Conservation (phyloP, 2,113 vertebrate genomes). For the Anas platyrhynchos region DNA sequence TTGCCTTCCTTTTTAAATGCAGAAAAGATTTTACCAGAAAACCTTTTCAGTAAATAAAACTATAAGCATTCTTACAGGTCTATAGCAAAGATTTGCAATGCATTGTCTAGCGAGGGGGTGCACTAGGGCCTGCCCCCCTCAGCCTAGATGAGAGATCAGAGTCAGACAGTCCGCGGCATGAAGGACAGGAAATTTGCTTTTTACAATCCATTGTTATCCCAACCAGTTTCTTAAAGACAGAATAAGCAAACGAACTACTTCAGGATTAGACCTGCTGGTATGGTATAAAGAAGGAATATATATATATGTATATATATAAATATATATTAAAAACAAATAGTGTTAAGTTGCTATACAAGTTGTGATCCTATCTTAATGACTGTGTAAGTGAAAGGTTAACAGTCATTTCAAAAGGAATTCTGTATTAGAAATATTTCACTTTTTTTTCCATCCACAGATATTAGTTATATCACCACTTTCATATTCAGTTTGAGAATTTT, state of each 20-base stretch:
- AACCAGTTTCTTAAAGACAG: not conserved
- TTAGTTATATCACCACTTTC: not conserved
- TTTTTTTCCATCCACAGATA: not conserved
- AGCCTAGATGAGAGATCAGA: not conserved
- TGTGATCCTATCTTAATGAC: not conserved
- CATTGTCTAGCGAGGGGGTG: accelerated
- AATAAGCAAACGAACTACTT: not conserved
- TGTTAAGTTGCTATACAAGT: not conserved
- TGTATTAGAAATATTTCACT: not conserved
- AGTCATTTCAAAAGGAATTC: not conserved
- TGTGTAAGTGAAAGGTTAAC: not conserved
- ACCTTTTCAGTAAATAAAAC: not conserved
- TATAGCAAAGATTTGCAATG: not conserved
- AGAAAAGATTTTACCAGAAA: not conserved
- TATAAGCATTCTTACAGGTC: not conserved
- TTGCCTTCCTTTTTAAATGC: not conserved
- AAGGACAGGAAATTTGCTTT: conserved; percentile 3
- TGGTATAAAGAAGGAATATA: not conserved
- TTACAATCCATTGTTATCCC: conserved; percentile 3
- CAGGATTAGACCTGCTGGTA: not conserved
- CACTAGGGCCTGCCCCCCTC: not conserved
- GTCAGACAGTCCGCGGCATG: not conserved
- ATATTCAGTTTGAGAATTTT: not conserved
- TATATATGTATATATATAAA: too few relatives aligned
- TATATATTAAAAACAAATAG: not conserved